Percentiles rank a stretch among this genome's conserved stretches.
Evolutionary conservation across 2,113 vertebrate species (phyloP).

Genomic region (Bambusicola thoracicus): DNA sequence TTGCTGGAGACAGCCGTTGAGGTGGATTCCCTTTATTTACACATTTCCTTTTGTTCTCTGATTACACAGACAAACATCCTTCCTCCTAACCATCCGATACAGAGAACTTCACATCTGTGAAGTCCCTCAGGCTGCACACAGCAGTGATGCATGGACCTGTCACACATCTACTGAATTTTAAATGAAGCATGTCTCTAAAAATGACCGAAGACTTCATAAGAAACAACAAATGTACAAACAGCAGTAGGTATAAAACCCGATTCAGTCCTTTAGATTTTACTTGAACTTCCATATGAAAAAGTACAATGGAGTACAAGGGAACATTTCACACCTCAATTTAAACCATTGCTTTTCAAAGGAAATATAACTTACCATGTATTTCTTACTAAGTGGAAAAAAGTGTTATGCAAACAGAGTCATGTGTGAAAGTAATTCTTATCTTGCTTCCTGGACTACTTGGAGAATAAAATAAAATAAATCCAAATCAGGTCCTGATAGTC

Average conservation of each 20-base stretch:
- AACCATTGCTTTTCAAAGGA: conserved; percentile 60
- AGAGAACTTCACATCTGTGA: neutral
- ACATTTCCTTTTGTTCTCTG: neutral
- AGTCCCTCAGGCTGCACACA: neutral
- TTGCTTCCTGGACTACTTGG: neutral
- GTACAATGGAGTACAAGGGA: neutral
- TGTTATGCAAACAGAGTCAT: conserved; percentile 45
- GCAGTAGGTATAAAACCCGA: neutral
- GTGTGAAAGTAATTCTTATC: conserved; percentile 59
- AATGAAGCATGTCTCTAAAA: neutral
- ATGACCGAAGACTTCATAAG: neutral
- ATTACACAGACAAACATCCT: neutral
- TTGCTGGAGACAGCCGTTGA: neutral
- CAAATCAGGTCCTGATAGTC: neutral
- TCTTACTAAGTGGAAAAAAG: conserved; percentile 60
- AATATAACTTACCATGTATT: conserved; percentile 49
- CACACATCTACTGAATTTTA: neutral
- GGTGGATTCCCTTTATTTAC: neutral
- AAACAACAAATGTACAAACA: neutral
- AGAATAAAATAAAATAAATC: conserved; percentile 37
- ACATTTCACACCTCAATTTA: neutral
- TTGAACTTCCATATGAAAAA: neutral
- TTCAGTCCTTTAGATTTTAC: neutral
- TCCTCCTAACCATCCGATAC: neutral
- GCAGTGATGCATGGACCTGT: neutral